Conservation (phyloP, 1,140 invertebrate genomes). For the Periplaneta americana region DNA sequence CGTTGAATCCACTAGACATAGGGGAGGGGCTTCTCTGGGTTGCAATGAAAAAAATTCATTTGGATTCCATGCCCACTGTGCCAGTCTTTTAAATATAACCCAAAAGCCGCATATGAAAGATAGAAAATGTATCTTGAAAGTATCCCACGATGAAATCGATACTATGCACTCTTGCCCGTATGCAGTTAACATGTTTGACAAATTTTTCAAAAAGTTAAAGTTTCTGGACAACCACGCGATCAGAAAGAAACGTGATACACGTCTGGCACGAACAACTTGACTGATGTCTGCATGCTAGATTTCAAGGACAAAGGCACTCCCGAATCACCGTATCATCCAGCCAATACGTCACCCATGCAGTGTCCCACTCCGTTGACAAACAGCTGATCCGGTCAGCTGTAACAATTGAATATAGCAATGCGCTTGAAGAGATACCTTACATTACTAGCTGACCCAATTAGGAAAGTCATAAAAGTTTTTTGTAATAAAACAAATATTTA, state of each 20-base stretch:
- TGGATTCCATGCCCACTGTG: constrained; percentile 46
- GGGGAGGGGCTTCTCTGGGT: constrained; percentile 50
- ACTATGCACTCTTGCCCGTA: constrained; percentile 34
- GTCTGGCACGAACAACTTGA: neutral
- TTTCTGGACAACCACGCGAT: neutral
- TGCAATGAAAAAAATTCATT: neutral
- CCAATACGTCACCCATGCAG: neutral
- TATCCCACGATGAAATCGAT: constrained; percentile 39
- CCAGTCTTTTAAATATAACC: constrained; percentile 40
- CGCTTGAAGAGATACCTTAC: too few relatives aligned
- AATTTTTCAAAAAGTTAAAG: neutral
- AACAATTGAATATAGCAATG: too few relatives aligned
- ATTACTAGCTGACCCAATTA: too few relatives aligned
- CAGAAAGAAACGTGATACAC: neutral
- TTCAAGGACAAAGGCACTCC: neutral
- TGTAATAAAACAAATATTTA: too few relatives aligned
- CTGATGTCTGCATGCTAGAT: neutral
- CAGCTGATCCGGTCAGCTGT: too few relatives aligned
- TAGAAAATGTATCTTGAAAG: constrained; percentile 41
- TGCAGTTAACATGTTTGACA: neutral
- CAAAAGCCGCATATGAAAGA: constrained; percentile 45
- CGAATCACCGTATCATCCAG: neutral
- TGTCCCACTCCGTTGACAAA: too few relatives aligned
- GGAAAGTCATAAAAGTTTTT: too few relatives aligned
- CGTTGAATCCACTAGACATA: constrained; percentile 49